phyloP scores from a whole-genome alignment of 2,888 invertebrate genomes.

The Aphidius colemani region DNA sequence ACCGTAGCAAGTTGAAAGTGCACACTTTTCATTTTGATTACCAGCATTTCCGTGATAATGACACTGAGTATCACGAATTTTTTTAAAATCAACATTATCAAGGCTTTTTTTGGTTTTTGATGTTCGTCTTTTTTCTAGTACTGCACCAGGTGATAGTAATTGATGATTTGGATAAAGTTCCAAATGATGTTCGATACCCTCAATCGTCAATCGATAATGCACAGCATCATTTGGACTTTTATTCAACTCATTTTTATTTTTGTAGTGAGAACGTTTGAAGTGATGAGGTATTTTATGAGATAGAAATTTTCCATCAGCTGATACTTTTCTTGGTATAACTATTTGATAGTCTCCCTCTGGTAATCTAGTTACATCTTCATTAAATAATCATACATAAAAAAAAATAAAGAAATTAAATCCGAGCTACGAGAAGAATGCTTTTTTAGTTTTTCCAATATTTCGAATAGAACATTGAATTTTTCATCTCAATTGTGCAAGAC shows the following conservation, averaged over 20 bases:
- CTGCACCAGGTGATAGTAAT: neutral
- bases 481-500: no score
- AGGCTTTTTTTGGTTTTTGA: no score
- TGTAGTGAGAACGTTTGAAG: no score
- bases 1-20: constrained; percentile 59
- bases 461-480: no score
- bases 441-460: no score
- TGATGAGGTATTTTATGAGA: constrained; percentile 41
- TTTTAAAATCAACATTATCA: constrained; percentile 15
- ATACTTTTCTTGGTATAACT: constrained; percentile 51
- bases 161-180: constrained; percentile 39
- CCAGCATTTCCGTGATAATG: constrained; percentile 60
- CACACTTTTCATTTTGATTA: constrained; percentile 50
- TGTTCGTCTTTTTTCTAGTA: no score
- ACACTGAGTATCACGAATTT: constrained; percentile 49
- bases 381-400: no score
- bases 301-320: constrained; percentile 50
- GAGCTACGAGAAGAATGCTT: no score
- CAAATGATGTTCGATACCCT: constrained; percentile 51
- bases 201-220: constrained; percentile 55
- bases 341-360: no score
- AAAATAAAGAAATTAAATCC: no score
- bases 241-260: neutral
- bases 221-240: constrained; percentile 44
- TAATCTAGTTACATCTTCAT: no score